A percentile compares a stretch with the other conserved stretches of the same genome.
Evolutionary conservation across 2,888 invertebrate genomes (phyloP).

Genomic region (Agrotis segetum): DNA sequence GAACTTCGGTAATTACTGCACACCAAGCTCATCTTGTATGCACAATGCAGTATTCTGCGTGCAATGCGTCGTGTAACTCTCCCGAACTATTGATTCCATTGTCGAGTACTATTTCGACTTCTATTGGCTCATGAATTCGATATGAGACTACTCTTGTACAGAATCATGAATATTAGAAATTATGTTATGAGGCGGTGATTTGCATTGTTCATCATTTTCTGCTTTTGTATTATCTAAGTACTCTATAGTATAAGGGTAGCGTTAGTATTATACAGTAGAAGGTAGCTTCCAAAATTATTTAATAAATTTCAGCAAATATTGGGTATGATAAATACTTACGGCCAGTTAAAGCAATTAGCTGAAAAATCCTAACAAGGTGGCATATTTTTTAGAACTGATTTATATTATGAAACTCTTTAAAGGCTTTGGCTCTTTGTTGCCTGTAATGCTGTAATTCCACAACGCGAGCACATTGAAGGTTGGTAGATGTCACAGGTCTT

Average conservation of each 20-base stretch:
- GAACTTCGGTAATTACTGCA: slow-evolving; percentile 2
- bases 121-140: slow-evolving; percentile 37
- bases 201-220: slow-evolving; percentile 24
- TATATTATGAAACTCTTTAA: too few relatives aligned
- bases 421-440: too few relatives aligned
- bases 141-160: slow-evolving; percentile 15
- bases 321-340: too few relatives aligned
- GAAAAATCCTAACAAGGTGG: too few relatives aligned
- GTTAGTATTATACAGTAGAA: background rate
- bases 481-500: too few relatives aligned
- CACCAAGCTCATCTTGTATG: slow-evolving; percentile 11
- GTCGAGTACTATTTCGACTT: slow-evolving; percentile 32
- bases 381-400: too few relatives aligned
- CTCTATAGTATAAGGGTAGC: background rate
- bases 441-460: too few relatives aligned
- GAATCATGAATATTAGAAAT: slow-evolving; percentile 43
- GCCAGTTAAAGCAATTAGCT: too few relatives aligned
- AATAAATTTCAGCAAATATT: too few relatives aligned
- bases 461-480: too few relatives aligned
- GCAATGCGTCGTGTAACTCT: slow-evolving; percentile 13
- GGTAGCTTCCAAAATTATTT: background rate
- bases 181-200: slow-evolving; percentile 18
- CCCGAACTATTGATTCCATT: slow-evolving; percentile 36
- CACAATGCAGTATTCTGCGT: slow-evolving; percentile 44
- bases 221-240: background rate